phyloP scores from a whole-genome alignment of 2,888 invertebrate genomes.

The Trissoscelio sp. region DNA sequence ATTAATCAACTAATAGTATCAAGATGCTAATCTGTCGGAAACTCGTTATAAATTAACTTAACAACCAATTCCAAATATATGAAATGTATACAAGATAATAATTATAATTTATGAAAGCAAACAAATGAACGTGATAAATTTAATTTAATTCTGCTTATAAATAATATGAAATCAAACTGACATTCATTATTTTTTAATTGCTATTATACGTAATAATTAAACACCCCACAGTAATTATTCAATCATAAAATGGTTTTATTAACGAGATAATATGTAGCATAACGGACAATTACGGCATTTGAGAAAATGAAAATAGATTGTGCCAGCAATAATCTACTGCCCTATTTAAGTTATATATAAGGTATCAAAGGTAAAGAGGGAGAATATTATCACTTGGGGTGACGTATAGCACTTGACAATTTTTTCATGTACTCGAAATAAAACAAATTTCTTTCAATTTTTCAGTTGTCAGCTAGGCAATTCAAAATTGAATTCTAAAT shows the following conservation, averaged over 20 bases:
- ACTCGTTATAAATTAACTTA: too few species aligned
- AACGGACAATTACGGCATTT: conserved; percentile 2
- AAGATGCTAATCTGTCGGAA: too few species aligned
- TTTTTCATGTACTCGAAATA: background rate
- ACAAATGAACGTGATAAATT: too few species aligned
- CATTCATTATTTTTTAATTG: too few species aligned
- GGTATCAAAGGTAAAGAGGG: conserved; percentile 8
- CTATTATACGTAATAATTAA: conserved; percentile 19
- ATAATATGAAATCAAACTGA: too few species aligned
- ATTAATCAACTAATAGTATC: too few species aligned
- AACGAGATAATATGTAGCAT: conserved; percentile 5
- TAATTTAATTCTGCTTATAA: too few species aligned
- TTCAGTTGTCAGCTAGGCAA: background rate
- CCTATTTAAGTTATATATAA: conserved; percentile 6
- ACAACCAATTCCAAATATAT: too few species aligned
- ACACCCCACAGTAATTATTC: conserved; percentile 3
- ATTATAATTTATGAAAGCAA: too few species aligned
- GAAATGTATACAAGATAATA: too few species aligned
- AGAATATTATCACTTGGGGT: conserved; percentile 11
- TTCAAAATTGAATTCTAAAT: background rate
- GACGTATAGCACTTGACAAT: background rate
- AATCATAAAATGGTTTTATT: conserved; percentile 24
- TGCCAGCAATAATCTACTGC: conserved; percentile 2
- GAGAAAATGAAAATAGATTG: conserved; percentile 34
- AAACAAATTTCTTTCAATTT: background rate